A percentile compares a stretch with the other conserved stretches of the same genome.
phyloP scores from a whole-genome alignment of 2,888 invertebrate genomes.

The Lasius platythorax region DNA sequence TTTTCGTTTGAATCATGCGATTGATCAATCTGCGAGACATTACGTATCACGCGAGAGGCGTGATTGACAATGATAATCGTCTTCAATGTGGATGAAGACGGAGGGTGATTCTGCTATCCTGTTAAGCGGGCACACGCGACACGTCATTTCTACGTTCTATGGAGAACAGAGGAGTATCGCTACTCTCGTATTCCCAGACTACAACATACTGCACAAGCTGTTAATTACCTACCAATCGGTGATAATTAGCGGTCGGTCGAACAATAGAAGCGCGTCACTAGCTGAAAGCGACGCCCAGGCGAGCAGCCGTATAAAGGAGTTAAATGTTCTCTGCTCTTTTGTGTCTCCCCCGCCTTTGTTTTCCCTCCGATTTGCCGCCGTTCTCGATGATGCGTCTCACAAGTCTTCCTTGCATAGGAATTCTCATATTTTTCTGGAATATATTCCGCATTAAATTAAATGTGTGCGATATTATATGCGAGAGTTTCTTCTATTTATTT shows the following conservation, averaged over 20 bases:
- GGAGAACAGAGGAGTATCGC: slow-evolving; percentile 58
- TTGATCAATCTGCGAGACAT: background rate
- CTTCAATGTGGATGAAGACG: background rate
- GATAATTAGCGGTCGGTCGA: slow-evolving; percentile 82
- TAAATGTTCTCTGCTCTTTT: slow-evolving; percentile 60
- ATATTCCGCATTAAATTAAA: background rate
- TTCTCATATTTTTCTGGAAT: background rate
- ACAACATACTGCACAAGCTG: slow-evolving; percentile 11
- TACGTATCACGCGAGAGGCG: background rate
- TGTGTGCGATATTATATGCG: background rate
- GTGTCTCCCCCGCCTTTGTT: slow-evolving; percentile 51
- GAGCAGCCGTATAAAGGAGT: slow-evolving; percentile 80
- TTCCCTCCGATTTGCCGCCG: slow-evolving; percentile 25
- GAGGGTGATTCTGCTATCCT: slow-evolving; percentile 74
- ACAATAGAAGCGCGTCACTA: slow-evolving; percentile 84
- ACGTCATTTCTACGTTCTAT: slow-evolving; percentile 79
- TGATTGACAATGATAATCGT: background rate
- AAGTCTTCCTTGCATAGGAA: background rate
- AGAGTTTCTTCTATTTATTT: background rate
- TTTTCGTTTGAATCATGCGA: background rate
- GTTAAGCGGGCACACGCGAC: slow-evolving; percentile 76
- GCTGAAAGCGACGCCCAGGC: slow-evolving; percentile 77
- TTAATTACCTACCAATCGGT: slow-evolving; percentile 80
- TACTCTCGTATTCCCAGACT: background rate
- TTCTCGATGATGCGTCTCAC: slow-evolving; percentile 1